phyloP scores from a whole-genome alignment of 2,113 vertebrate species.

The Macroglossus sobrinus region DNA sequence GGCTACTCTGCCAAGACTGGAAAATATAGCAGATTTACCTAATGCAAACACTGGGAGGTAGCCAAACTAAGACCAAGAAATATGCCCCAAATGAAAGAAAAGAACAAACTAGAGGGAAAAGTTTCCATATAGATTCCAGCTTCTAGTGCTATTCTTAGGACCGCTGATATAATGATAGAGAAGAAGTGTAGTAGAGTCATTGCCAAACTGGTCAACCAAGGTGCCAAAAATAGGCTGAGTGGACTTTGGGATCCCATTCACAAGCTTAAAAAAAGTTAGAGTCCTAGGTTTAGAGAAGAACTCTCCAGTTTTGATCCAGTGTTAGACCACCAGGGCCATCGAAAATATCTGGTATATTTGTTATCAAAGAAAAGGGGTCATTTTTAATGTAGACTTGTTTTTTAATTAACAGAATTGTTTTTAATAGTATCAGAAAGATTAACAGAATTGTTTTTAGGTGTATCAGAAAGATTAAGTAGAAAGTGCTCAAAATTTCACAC shows the following conservation, averaged over 20 bases:
- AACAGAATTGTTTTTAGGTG: neutral
- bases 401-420: neutral
- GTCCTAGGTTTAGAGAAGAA: neutral
- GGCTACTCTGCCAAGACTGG: too few species aligned
- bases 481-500: conserved; percentile 13
- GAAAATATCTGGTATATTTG: neutral
- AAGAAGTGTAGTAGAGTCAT: neutral
- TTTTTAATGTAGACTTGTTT: neutral
- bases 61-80: too few species aligned
- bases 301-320: neutral
- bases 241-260: neutral
- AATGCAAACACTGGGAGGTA: too few species aligned
- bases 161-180: neutral
- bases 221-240: neutral
- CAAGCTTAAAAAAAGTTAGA: neutral
- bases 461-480: neutral
- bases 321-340: fast-evolving
- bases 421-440: neutral
- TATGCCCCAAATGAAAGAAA: too few species aligned
- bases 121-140: neutral
- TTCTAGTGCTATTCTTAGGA: neutral
- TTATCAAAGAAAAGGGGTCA: neutral
- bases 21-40: too few species aligned
- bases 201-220: neutral
- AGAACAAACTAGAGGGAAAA: neutral